A percentile compares a stretch with the other conserved stretches of the same genome.
phyloP scores from a whole-genome alignment of 1,140 invertebrate genomes.

The Phymorhynchus buccinoides region DNA sequence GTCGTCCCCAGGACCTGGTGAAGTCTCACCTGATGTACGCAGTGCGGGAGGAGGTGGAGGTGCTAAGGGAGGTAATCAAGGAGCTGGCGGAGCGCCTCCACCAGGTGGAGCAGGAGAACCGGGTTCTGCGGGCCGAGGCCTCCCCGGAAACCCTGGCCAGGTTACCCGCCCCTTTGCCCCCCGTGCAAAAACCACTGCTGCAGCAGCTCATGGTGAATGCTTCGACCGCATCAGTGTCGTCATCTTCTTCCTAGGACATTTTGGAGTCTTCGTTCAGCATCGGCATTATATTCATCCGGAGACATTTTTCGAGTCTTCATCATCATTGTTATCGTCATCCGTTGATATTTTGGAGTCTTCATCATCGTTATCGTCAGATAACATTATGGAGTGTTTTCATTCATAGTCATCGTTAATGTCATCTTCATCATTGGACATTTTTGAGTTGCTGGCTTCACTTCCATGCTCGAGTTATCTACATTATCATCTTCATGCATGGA shows the following conservation, averaged over 20 bases:
- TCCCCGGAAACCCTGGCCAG: constrained; percentile 89
- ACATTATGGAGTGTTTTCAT: too few relatives aligned
- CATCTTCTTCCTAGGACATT: background rate
- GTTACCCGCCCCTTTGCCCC: constrained; percentile 71
- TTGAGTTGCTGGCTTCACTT: too few relatives aligned
- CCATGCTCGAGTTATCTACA: too few relatives aligned
- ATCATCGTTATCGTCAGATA: too few relatives aligned
- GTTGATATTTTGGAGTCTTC: too few relatives aligned
- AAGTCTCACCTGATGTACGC: constrained; percentile 99
- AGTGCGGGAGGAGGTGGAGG: constrained; percentile 97
- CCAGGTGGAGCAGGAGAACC: constrained; percentile 94
- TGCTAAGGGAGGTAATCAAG: constrained; percentile 94
- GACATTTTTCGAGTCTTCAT: too few relatives aligned
- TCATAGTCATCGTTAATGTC: too few relatives aligned
- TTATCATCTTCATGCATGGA: too few relatives aligned
- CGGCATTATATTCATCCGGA: too few relatives aligned
- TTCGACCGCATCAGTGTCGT: background rate
- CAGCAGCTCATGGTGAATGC: background rate
- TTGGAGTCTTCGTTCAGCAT: too few relatives aligned
- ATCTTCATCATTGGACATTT: too few relatives aligned
- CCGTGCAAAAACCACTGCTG: constrained; percentile 36
- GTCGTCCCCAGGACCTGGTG: constrained; percentile 91
- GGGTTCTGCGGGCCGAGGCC: constrained; percentile 88
- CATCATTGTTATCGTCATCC: too few relatives aligned
- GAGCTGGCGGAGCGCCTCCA: constrained; percentile 94